These are phyloP conservation scores for Brachystomella parvula DNA, from an alignment of 1,140 invertebrate species.

Conservation along the genomic window DNA sequence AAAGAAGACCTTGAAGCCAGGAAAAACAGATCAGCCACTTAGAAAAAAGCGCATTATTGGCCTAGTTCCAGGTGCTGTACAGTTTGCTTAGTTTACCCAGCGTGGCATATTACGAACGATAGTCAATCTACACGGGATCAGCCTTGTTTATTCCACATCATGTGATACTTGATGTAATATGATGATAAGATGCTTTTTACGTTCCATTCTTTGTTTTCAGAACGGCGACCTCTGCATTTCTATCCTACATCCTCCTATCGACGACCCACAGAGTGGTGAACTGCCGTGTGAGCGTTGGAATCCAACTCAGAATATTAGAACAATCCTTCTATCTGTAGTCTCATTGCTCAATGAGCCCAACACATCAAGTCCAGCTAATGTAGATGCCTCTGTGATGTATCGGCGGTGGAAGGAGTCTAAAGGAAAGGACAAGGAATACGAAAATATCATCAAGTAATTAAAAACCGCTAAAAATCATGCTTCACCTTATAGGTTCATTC, in stretches of 20 bases:
- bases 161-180: too few relatives aligned
- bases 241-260: slow-evolving; percentile 93
- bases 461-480: background rate
- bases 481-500: background rate
- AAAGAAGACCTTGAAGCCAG: too few relatives aligned
- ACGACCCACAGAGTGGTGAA: slow-evolving; percentile 87
- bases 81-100: too few relatives aligned
- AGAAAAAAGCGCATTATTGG: too few relatives aligned
- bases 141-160: background rate
- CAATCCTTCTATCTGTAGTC: slow-evolving; percentile 95
- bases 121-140: slow-evolving; percentile 37
- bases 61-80: too few relatives aligned
- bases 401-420: slow-evolving; percentile 96
- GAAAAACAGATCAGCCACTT: too few relatives aligned
- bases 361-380: slow-evolving; percentile 98
- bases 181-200: too few relatives aligned
- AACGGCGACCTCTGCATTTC: slow-evolving; percentile 99
- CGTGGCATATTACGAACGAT: too few relatives aligned
- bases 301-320: slow-evolving; percentile 98
- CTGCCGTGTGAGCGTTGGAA: slow-evolving; percentile 99
- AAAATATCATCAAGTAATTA: slow-evolving; percentile 91
- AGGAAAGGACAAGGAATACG: slow-evolving; percentile 97
- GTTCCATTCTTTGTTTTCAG: slow-evolving; percentile 49
- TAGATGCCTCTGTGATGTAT: slow-evolving; percentile 99
- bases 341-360: slow-evolving; percentile 98